Evolutionary conservation across 1,140 invertebrate species (phyloP), one percentile per base, ranked within the genome.

Genomic region (Drosophila lini): DNA sequence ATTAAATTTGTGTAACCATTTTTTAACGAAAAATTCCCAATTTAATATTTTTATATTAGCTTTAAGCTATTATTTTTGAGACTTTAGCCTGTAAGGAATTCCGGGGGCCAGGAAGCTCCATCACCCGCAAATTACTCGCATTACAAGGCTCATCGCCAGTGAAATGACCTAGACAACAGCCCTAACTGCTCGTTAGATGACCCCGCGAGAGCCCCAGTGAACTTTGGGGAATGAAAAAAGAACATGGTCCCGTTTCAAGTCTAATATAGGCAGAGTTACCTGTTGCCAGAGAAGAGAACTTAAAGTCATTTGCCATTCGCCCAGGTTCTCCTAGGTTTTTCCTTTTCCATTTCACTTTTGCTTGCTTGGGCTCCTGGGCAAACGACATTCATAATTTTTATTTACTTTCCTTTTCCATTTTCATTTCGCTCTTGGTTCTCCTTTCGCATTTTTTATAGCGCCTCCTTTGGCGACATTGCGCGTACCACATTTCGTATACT

Each of bases 351-450:
- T 50, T 55, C 64, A 34, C 38, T 53, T 31, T 28, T 48, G 28
- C 36, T 58, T 45, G n/a, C 22, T 31, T n/a, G 50, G 32, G 34
- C 36, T n/a, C 31, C 65, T 53, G 36, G 52, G 63, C 74, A 81
- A 78, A 77, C 59, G 80, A 83, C 84, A 86, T 88, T 88, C 77
- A 86, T 86, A 86, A 88, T 86, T 86, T 80, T 74, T 83, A 83
- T 88, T 88, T 86, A 83, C 71, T 88, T 63, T 88, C 52, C 58
- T 69, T 85, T 74, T 62, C 52, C 42, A 60, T 41, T 84, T 78
- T 52, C 73, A 32, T 60, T 47, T 41, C 28, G 34, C 55, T 58
- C 45, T 47, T 48, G 59, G 38, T 38, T 61, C 55, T 44, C 48
- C 31, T 42, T 67, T 63, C 45, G 61, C 69, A 67, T 82, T 82